Conservation (phyloP, 2,797 vertebrate genomes). For the Amblyraja radiata region DNA sequence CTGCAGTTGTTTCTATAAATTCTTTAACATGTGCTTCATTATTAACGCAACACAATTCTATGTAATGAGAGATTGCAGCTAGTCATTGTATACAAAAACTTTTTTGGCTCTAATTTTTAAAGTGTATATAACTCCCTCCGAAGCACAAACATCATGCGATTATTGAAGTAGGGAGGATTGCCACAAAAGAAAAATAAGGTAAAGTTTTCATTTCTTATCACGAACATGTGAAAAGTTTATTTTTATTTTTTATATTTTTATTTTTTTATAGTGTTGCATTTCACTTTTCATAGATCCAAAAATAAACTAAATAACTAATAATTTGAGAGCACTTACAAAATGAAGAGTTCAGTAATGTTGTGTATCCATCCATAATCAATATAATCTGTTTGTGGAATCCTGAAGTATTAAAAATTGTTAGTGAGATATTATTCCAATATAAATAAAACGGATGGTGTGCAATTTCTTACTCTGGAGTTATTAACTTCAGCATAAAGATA, state of each 20-base stretch:
- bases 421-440: not conserved
- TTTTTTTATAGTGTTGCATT: not conserved
- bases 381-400: constrained; percentile 3
- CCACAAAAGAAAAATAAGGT: not conserved
- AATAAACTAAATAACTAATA: not conserved
- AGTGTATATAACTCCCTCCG: not conserved
- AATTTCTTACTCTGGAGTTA: not conserved
- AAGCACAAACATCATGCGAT: not conserved
- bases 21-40: not conserved
- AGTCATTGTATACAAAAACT: not conserved
- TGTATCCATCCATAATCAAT: constrained; percentile 31
- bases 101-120: not conserved
- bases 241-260: too few species aligned
- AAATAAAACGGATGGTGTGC: not conserved
- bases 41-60: not conserved
- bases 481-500: not conserved
- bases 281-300: not conserved
- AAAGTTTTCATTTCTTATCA: not conserved
- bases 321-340: constrained; percentile 1
- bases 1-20: not conserved
- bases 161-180: not conserved
- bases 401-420: not conserved
- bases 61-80: not conserved
- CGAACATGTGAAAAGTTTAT: not conserved
- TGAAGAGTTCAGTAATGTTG: constrained; percentile 15